Conservation (phyloP, 2,797 vertebrate species). For the Leptodactylus fallax region DNA sequence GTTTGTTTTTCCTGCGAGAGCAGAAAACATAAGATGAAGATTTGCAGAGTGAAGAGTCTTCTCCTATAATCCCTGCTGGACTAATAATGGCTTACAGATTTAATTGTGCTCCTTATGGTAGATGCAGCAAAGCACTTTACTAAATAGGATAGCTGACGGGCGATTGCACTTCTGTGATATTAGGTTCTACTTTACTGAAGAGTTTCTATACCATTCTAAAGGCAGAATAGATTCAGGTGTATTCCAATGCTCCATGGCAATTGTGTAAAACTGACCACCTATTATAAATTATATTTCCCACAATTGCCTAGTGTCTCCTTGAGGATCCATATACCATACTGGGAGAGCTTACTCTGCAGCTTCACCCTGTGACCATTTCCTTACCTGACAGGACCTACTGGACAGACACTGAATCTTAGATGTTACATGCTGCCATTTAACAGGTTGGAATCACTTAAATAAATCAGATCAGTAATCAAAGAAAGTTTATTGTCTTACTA, state of each 20-base stretch:
- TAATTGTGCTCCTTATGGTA: constrained; percentile 71
- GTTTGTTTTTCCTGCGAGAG: neutral
- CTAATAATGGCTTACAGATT: constrained; percentile 73
- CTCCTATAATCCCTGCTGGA: constrained; percentile 66
- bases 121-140: constrained; percentile 57
- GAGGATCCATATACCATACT: no score
- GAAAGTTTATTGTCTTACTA: no score
- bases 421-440: no score
- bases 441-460: no score
- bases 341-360: no score
- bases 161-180: neutral
- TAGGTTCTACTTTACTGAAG: neutral
- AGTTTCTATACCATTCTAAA: neutral
- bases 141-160: constrained; percentile 47
- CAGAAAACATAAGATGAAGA: constrained; percentile 36
- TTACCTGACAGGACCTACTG: no score
- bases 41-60: constrained; percentile 48
- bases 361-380: no score
- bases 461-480: no score
- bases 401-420: no score
- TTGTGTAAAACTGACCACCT: no score
- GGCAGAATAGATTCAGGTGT: neutral
- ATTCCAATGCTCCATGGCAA: neutral
- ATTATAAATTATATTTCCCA: no score
- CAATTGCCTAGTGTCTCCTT: no score